Conservation (phyloP, 1,140 invertebrate species). For the Pseudobourletiella spinata region DNA sequence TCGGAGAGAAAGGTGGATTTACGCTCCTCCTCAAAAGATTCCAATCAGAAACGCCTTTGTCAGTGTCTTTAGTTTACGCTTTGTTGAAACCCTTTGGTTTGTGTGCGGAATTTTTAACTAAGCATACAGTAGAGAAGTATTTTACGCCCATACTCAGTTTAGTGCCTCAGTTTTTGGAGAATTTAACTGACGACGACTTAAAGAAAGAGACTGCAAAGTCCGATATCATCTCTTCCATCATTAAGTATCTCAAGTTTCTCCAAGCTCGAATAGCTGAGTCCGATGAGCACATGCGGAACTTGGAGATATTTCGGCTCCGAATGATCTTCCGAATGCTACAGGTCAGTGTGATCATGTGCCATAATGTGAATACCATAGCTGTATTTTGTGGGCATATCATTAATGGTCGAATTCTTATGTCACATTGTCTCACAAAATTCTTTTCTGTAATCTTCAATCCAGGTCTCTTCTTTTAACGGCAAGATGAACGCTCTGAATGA, state of each 20-base stretch:
- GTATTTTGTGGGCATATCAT: background rate
- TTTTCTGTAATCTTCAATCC: no score
- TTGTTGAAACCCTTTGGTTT: conserved; percentile 83
- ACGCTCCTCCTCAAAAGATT: conserved; percentile 78
- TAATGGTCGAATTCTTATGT: no score
- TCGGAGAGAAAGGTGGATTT: conserved; percentile 82
- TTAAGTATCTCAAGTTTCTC: conserved; percentile 79
- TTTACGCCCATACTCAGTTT: conserved; percentile 88
- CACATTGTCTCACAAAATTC: no score
- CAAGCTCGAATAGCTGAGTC: conserved; percentile 60
- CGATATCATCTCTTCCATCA: conserved; percentile 81
- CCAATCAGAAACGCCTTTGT: conserved; percentile 53
- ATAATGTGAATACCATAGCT: no score
- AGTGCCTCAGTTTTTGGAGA: conserved; percentile 81
- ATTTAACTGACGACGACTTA: conserved; percentile 91
- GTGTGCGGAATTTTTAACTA: conserved; percentile 83
- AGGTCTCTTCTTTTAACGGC: conserved; percentile 95
- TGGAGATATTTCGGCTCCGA: conserved; percentile 92
- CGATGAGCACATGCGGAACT: conserved; percentile 75
- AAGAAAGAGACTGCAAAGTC: conserved; percentile 93
- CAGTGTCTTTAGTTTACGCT: conserved; percentile 69
- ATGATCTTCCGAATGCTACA: conserved; percentile 69
- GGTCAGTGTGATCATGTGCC: conserved; percentile 13
- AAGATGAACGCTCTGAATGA: conserved; percentile 99
- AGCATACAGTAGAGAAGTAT: conserved; percentile 82